Evolutionary conservation across 2,888 invertebrate genomes (phyloP), one percentile per base, ranked within the genome.

Genomic region (Julus scandinavius): DNA sequence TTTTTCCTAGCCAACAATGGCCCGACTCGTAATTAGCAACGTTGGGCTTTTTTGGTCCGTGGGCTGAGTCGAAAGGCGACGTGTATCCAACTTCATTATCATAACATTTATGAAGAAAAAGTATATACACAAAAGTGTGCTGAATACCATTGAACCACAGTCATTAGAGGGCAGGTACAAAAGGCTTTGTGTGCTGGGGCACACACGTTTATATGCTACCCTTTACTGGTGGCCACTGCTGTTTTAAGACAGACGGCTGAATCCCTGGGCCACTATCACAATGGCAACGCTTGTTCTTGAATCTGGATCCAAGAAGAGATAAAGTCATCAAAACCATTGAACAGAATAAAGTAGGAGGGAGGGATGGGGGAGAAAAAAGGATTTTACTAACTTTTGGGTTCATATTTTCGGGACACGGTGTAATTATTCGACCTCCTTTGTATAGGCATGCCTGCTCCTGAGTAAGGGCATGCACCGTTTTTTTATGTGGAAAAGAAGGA

Each of bases 101-200:
- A 80, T 80, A 80, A 80, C 80, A 80, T 80, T 80, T 80, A 80
- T 38, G 80, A 29, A 29, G 9, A 72, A 45, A 72, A 4, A n/a
- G n/a, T n/a, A 5, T 7, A 5, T 7, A 7, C 72, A 20, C 20
- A 20, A 72, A 72, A 72, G 63, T 80, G 80, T 54, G 4, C 80
- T 20, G 38, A 80, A 20, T 20, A n/a, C 63, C 5, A 17, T 54
- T n/a, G 63, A 13, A 63, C 15, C 5, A n/a, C 63, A 63, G 80
- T 80, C 80, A 80, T 80, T 80, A 80, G 80, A 80, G 80, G 11
- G 38, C 80, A 80, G 80, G 80, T 80, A 80, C 80, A 80, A 80
- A 80, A 38, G 80, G 38, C 80, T 80, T 80, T 80, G 80, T n/a
- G n/a, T n/a, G n/a, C n/a, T 80, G 80, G 80, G 6, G 41, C 41